Evolutionary conservation across 2,797 vertebrate species (phyloP), one percentile per base, ranked within the genome.

Genomic region (Thripadectes ignobilis): DNA sequence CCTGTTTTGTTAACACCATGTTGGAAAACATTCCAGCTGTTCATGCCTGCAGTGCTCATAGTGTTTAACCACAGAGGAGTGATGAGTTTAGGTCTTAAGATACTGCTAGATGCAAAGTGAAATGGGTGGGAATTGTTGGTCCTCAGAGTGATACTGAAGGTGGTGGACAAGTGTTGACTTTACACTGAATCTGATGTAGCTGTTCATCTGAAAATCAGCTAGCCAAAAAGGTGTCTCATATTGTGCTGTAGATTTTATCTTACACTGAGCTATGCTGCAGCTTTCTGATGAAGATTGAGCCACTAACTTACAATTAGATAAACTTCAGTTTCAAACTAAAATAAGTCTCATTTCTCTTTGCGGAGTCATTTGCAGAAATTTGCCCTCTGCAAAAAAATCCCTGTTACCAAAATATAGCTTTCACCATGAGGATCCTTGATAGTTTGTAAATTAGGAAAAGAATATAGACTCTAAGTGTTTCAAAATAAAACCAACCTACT

Each of bases 401-500:
- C 43, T 68, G 5, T 75, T 39, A 51, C 9, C 21, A 84, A 85
- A 78, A 65, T 14, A 14, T 3, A 2, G 38, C 23, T 80, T 84
- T 89, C 6, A 22, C 10, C 27, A 39, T 0, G 0, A 75, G 36
- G 45, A 36, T 69, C 41, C 80, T 68, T 69, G 19, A n/a, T 65
- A 76, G 80, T 92, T 93, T 89, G 30, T 34, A 90, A 75, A 89
- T 71, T 90, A 85, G 62, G 76, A 85, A 54, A 6, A 73, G 46
- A 94, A 85, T 55, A 80, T 41, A 55, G 20, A 62, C 26, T 69
- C 30, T 90, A 93, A 94, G 95, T 51, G 54, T 74, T 95, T 80
- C 45, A 94, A 88, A 95, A 82, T 73, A 93, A 66, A 30, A 51
- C 34, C 41, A 57, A 75, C 36, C 45, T 96, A 69, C 96, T 92